Percentiles rank a stretch among this genome's conserved stretches.
Conservation (phyloP, 2,888 invertebrate genomes). For the Orthosia gracilis region DNA sequence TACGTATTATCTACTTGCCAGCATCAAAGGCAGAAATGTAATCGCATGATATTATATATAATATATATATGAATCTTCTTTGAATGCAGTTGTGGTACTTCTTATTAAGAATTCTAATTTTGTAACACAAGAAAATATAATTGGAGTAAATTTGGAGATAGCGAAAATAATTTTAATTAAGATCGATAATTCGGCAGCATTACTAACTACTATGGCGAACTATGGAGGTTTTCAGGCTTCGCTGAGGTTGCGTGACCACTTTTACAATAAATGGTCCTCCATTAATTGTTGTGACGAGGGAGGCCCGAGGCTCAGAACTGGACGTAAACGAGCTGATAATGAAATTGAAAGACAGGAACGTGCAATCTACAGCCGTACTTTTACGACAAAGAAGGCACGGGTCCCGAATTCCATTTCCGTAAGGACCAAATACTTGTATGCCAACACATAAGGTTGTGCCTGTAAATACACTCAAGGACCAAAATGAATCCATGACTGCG, state of each 20-base stretch:
- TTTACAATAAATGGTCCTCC: slow-evolving; percentile 32
- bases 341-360: slow-evolving; percentile 35
- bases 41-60: slow-evolving; percentile 3
- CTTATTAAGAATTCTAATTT: slow-evolving; percentile 4
- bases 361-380: slow-evolving; percentile 3
- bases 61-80: neutral
- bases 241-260: slow-evolving; percentile 39
- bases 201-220: neutral
- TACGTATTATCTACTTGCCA: too few relatives aligned
- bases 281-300: slow-evolving; percentile 35
- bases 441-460: neutral
- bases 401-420: neutral
- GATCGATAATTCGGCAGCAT: neutral
- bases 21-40: slow-evolving; percentile 5
- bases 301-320: slow-evolving; percentile 17
- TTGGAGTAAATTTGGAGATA: neutral
- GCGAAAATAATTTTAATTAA: slow-evolving; percentile 1
- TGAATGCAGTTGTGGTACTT: neutral
- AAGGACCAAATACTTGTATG: neutral
- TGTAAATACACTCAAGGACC: neutral
- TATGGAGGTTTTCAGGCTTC: neutral
- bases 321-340: slow-evolving; percentile 43
- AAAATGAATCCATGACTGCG: neutral
- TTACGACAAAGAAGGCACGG: neutral
- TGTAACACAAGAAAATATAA: slow-evolving; percentile 4